Base-by-base conservation (phyloP, 2,797 vertebrate species). In the Muscicapa striata region DNA sequence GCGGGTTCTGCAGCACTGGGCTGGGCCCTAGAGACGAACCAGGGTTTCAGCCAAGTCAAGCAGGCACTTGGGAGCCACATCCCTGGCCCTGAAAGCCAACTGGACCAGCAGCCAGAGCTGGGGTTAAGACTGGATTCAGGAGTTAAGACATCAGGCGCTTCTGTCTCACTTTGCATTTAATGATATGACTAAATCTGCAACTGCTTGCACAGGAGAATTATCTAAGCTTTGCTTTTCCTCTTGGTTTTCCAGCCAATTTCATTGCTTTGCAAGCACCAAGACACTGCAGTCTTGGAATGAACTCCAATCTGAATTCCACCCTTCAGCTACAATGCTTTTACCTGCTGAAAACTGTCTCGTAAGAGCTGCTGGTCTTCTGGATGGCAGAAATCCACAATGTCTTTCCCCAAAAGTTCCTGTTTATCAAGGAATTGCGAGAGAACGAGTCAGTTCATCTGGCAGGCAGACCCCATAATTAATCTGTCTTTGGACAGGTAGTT, bases 341-440 rank as follows among this genome's bases (percentile, higher is more conserved):
- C 99, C 99, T 99, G 99, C 85, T 99, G 99, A 54, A 99, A 99
- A 92, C 99, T 99, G 97, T 99, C 99, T 95, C 98, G 98, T 79
- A 99, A 93, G 82, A 99, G 98, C 66, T 98, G 98, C 34, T 99
- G 99, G 94, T 99, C 99, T 94, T 99, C 99, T 1, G 98, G 98
- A 83, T 99, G 99, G 82, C 99, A 98, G 17, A 99, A 98, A 57
- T 99, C 99, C 24, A 99, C 97, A 72, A 99, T 98, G 94, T 98
- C 98, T 93, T 99, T 99, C 55, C 99, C 99, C 97, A 99, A 96
- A 54, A 99, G 98, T 22, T 99, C 99, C 99, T 99, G 80, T 19
- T 86, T 70, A 29, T 6, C 17, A 52, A 66, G 45, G 49, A 70
- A 73, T 75, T 18, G 32, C 10, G 46, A 86, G 29, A 94, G 41